Base-by-base conservation (phyloP, 2,797 vertebrate genomes). In the Scolopax bukidnonensis region DNA sequence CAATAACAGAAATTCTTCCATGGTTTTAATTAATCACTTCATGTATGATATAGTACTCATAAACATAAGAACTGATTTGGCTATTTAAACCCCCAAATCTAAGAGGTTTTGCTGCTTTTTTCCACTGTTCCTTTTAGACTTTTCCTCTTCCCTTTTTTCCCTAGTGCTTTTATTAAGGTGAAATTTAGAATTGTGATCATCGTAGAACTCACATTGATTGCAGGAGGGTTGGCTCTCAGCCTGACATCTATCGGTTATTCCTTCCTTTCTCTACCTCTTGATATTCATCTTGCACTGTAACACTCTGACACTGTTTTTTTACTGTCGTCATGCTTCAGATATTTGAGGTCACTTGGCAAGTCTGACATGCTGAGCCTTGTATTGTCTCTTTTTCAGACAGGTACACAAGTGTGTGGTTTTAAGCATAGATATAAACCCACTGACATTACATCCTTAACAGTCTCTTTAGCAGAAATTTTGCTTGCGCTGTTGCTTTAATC, bases 331-430 rank as follows among this genome's bases (percentile, higher is more conserved):
- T 40, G 3, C 43, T 88, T 69, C 73, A 84, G 19, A 38, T 74
- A 45, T 41, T 60, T 94, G 32, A 84, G 47, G 45, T 84, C 50
- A 68, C 36, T 87, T 83, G 43, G 16, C 17, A 93, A 84, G 84
- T 48, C 36, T 36, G 36, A 36, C 12, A 5, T 76, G 23, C 6
- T 30, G 8, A 61, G 12, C 7, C 1, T 47, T 48, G 11, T 12
- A 27, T 43, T 84, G 9, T 40, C 21, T 83, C 9, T 50, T 21
- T 79, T 90, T 90, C 60, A 79, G 54, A 81, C 8, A 63, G 8
- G 14, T 56, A 48, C 27, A 51, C 21, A 67, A 86, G 16, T 25
- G 24, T 25, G 28, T 32, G 4, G 13, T 91, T 88, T 81, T 48
- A 64, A 91, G 74, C 8, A 43, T 4, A 41, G 57, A 28, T 43